Evolutionary conservation across 2,888 invertebrate species (phyloP), one percentile per base, ranked within the genome.

Genomic region (Schizotus pectinicornis): DNA sequence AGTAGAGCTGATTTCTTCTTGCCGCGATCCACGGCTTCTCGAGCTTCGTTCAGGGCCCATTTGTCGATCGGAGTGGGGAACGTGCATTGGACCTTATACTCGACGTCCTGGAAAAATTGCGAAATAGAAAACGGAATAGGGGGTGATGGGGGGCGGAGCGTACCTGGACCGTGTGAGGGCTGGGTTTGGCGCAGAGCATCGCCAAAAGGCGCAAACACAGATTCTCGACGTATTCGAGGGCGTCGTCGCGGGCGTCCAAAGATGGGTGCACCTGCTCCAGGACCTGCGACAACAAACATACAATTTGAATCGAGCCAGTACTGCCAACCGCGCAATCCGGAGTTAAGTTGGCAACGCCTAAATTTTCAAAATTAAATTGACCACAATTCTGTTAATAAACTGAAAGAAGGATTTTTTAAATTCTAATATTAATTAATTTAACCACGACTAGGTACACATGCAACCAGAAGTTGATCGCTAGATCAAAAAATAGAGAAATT

Each of bases 51-150:
- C 59, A 95, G 84, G 46, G 96, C 95, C 95, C 96, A 97, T 77
- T 88, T 88, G 81, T 96, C 95, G 68, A 98, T 91, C 2, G 97
- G 96, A 9, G 91, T 91, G n/a, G 97, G 97, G 83, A 97, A 96
- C 50, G 93, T 92, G 68, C 90, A 90, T 65, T 90, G 88, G 33
- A 98, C 95, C 63, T 95, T 85, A 71, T 95, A 95, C 77, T 97
- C 96, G 69, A 98, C 94, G 81, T 98, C 98, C 86, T 91, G 81
- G 52, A 60, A 55, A 54, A 12, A 52, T 46, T 22, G 9, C 12
- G 36, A 38, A 39, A 22, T 22, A 22, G n/a, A n/a, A n/a, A n/a
- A n/a, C n/a, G 35, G 9, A 45, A 43, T 43, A 31, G 33, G 9
- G 12, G 11, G 1, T 12, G 11, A 36, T 36, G 6, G 30, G 12